Evolutionary conservation across 23 tunicate genomes (phyloP), one percentile per base, ranked within the genome.

Genomic region (Ascidia mentula): DNA sequence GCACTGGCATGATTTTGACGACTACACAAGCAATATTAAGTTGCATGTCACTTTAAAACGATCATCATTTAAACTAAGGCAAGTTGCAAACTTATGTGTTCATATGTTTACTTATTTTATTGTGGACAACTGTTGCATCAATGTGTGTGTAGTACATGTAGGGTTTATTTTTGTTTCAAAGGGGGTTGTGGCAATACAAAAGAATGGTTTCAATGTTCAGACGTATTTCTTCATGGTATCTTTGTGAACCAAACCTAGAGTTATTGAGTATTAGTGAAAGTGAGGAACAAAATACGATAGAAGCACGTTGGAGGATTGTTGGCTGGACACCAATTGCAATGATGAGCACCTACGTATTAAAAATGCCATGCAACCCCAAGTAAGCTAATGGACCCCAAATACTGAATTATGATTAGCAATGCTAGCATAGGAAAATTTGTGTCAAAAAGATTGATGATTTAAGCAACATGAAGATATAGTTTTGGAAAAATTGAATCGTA

Each of bases 251-350:
- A 17, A 74, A 72, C 12, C 45, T 89, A 75, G 95, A 89, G 12
- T 40, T 89, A 18, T 71, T 89, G 72, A 40, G 88, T 30, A 60
- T 84, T 0, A 15, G 34, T 17, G n/a, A 32, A 18, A 31, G 73
- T 40, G 95, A 89, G 65, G 85, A 79, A 36, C 77, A 79, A 46
- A 46, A 40, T 3, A 60, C 79, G 15, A 79, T 89, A 18, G 88
- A 89, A 35, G 81, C 84, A 17, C 72, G 95, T 79, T 89, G 95
- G 95, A 75, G 95, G n/a, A 46, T 89, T 0, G 33, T 45, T 1
- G 95, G 95, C 15, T 74, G 77, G 77, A 46, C 85, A 15, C 77
- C 81, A 1, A 24, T 39, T 37, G 6, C 59, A 12, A 45, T 76
- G 65, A 36, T 82, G 18, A 31, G 70, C 39, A 73, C 69, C 31